Conservation (phyloP, 2,113 vertebrate species). For the Ammodytes dubius region DNA sequence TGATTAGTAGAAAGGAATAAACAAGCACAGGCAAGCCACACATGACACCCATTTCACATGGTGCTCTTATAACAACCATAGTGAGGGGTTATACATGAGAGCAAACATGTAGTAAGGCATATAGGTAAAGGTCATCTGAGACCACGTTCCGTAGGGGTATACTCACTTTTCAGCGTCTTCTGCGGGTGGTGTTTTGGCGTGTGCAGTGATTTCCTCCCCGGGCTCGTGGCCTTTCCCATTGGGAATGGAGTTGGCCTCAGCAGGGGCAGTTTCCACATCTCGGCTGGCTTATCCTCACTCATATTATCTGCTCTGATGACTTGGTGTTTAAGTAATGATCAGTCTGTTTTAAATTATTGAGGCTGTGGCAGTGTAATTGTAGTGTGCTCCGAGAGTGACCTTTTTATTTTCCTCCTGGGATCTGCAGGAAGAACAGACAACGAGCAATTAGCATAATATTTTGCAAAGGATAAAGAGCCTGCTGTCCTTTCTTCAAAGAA, state of each 20-base stretch:
- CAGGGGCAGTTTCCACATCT: constrained; percentile 69
- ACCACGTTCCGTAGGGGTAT: neutral
- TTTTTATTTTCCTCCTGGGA: constrained; percentile 32
- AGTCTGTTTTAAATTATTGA: constrained; percentile 8
- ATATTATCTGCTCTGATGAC: constrained; percentile 55
- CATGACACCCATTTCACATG: neutral
- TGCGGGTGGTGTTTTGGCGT: constrained; percentile 71
- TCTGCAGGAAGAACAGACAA: constrained; percentile 46
- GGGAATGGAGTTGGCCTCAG: constrained; percentile 81
- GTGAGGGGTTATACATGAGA: neutral
- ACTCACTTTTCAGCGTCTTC: constrained; percentile 82
- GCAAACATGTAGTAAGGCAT: neutral
- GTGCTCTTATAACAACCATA: neutral
- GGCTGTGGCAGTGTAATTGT: neutral
- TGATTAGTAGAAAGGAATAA: neutral
- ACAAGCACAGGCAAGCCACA: neutral
- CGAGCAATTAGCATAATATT: constrained; percentile 7
- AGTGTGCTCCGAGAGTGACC: neutral
- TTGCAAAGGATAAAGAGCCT: neutral
- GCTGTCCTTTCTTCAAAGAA: too few relatives aligned
- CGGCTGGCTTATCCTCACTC: constrained; percentile 74
- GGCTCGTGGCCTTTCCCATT: constrained; percentile 85
- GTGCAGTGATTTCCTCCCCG: constrained; percentile 71
- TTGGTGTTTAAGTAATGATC: constrained; percentile 4
- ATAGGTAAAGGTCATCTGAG: neutral